These are phyloP conservation scores for Columba guinea DNA, from an alignment of 2,797 vertebrate genomes.

Conservation along the genomic window DNA sequence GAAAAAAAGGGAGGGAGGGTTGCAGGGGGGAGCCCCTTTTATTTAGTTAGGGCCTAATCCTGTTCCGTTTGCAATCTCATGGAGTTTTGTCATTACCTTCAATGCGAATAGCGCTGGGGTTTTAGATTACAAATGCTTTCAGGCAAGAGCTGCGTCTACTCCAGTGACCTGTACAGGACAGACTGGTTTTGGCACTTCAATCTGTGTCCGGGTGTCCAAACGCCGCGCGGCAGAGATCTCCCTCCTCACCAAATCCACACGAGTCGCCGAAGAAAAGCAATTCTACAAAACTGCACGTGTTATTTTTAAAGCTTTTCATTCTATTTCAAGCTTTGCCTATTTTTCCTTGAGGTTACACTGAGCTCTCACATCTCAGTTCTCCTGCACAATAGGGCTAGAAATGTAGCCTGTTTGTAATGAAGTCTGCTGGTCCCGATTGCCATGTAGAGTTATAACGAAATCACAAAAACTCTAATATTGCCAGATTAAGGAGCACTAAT, in stretches of 20 bases:
- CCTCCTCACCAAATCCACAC: not conserved
- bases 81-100: slow-evolving; percentile 39
- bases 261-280: not conserved
- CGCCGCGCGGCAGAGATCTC: not conserved
- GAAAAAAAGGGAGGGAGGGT: too few relatives aligned
- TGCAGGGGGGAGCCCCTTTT: not conserved
- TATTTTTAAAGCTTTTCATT: slow-evolving; percentile 1
- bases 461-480: not conserved
- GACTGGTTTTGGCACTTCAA: slow-evolving; percentile 58
- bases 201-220: not conserved
- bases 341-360: not conserved
- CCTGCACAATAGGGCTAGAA: not conserved
- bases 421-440: not conserved
- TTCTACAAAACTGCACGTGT: not conserved
- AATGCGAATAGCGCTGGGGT: not conserved
- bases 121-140: slow-evolving; percentile 61
- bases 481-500: not conserved
- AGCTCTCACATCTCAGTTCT: not conserved
- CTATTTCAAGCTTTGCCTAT: not conserved
- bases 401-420: not conserved
- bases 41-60: slow-evolving; percentile 49
- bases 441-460: not conserved
- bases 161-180: slow-evolving; percentile 48
- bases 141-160: slow-evolving; percentile 32
- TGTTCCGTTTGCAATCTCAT: slow-evolving; percentile 15